These are phyloP conservation scores for Lucinisca nassula DNA, from an alignment of 2,888 invertebrate genomes.

Conservation along the genomic window DNA sequence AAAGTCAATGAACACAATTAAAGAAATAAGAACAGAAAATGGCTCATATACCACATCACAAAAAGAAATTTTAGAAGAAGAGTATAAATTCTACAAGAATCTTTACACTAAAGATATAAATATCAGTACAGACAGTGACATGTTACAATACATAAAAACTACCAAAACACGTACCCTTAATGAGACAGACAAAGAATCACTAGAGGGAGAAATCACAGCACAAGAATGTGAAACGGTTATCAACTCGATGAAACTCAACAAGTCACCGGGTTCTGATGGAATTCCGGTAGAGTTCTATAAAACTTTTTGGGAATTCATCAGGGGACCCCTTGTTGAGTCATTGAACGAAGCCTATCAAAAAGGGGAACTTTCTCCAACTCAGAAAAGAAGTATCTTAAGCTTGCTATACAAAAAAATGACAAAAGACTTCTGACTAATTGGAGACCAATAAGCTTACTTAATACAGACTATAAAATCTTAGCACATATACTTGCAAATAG, in stretches of 20 bases:
- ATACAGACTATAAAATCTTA: constrained; percentile 20
- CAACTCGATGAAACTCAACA: constrained; percentile 35
- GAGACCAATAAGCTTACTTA: constrained; percentile 28
- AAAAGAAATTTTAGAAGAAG: background rate
- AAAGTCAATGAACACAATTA: background rate
- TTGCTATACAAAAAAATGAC: constrained; percentile 10
- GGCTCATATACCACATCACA: background rate
- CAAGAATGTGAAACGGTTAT: background rate
- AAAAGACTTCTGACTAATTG: background rate
- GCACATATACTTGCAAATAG: constrained; percentile 17
- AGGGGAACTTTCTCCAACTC: constrained; percentile 20
- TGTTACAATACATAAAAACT: background rate
- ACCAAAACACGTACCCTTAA: background rate
- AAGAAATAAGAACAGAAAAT: background rate
- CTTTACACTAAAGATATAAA: background rate
- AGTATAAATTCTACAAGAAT: background rate
- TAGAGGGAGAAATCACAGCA: background rate
- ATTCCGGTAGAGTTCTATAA: constrained; percentile 39
- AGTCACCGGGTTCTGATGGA: constrained; percentile 40
- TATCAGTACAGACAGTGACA: background rate
- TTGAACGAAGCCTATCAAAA: constrained; percentile 23
- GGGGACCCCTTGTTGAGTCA: background rate
- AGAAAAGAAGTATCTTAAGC: constrained; percentile 27
- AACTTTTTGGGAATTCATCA: constrained; percentile 27
- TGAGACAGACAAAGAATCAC: background rate